These are phyloP conservation scores for Zaprionus lachaisei DNA, from an alignment of 1,140 invertebrate species.

Conservation along the genomic window DNA sequence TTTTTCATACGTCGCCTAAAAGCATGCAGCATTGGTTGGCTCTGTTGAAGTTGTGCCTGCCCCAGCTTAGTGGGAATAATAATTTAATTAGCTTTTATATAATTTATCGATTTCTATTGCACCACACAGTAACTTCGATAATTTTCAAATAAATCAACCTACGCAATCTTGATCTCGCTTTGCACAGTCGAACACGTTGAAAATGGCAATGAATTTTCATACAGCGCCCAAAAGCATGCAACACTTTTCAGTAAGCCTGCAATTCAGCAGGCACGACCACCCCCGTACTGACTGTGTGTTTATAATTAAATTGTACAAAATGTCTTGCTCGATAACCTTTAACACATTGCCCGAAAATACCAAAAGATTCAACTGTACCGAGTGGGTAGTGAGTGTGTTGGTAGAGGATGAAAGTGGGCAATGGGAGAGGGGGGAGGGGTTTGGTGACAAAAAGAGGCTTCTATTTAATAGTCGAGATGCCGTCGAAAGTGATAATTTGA, in stretches of 20 bases:
- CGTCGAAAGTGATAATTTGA: constrained; percentile 43
- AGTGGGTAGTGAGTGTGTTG: background rate
- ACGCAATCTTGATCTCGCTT: too few species aligned
- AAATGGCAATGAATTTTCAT: background rate
- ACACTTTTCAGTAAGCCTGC: background rate
- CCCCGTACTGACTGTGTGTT: background rate
- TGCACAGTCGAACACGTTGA: too few species aligned
- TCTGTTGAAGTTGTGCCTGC: background rate
- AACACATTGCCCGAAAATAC: constrained; percentile 3
- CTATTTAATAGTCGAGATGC: constrained; percentile 10
- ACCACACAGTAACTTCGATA: background rate
- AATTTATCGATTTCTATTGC: background rate
- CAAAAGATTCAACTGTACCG: background rate
- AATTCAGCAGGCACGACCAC: background rate
- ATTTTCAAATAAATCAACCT: background rate
- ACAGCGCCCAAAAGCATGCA: constrained; percentile 14
- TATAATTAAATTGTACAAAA: background rate
- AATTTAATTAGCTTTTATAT: background rate
- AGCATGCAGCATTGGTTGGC: background rate
- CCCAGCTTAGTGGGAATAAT: background rate
- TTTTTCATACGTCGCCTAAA: background rate
- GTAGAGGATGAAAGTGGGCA: background rate
- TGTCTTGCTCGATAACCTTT: constrained; percentile 7
- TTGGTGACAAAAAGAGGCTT: constrained; percentile 1
- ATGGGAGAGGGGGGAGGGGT: background rate